Percentiles rank a stretch among this genome's conserved stretches.
phyloP scores from a whole-genome alignment of 1,140 invertebrate genomes.

The Antheraea mylitta region DNA sequence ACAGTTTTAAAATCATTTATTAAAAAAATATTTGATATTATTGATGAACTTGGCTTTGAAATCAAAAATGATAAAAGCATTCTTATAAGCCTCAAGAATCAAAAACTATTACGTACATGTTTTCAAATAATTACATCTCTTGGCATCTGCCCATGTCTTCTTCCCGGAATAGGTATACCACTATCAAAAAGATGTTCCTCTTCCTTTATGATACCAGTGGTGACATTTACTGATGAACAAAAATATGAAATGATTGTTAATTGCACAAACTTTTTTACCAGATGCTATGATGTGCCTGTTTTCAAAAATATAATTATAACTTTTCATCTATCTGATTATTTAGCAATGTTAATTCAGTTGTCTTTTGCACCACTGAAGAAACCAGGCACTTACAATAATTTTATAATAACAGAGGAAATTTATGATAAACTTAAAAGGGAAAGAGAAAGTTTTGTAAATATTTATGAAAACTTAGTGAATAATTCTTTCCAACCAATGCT shows the following conservation, averaged over 20 bases:
- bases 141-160: conserved; percentile 83
- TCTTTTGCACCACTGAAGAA: conserved; percentile 82
- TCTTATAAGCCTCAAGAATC: conserved; percentile 80
- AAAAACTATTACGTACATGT: conserved; percentile 74
- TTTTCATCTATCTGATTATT: conserved; percentile 76
- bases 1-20: conserved; percentile 41
- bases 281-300: conserved; percentile 54
- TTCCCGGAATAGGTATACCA: conserved; percentile 82
- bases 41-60: conserved; percentile 49
- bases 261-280: conserved; percentile 58
- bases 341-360: conserved; percentile 86
- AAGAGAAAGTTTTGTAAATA: conserved; percentile 74
- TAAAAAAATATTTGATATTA: conserved; percentile 54
- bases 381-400: conserved; percentile 70
- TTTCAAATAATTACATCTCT: conserved; percentile 82
- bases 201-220: conserved; percentile 34
- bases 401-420: conserved; percentile 76
- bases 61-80: conserved; percentile 63
- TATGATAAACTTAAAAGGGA: conserved; percentile 77
- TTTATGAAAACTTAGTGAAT: conserved; percentile 78
- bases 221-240: conserved; percentile 54
- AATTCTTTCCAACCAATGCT: conserved; percentile 81
- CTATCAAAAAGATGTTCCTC: conserved; percentile 62
- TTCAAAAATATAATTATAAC: conserved; percentile 73
- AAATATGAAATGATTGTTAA: conserved; percentile 60